phyloP scores from a whole-genome alignment of 2,113 vertebrate species.

The Cheirogaleus medius region DNA sequence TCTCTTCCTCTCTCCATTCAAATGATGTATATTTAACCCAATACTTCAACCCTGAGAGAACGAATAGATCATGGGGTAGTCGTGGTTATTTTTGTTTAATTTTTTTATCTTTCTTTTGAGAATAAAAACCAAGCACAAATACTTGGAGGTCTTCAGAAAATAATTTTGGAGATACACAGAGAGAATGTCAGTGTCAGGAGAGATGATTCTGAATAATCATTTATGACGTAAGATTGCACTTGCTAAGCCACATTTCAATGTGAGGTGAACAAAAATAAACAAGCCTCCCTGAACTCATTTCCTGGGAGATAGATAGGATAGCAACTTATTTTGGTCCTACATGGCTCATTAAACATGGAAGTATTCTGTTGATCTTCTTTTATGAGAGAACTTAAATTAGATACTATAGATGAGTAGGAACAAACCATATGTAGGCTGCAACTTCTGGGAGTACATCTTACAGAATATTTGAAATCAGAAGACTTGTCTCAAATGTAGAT shows the following conservation, averaged over 20 bases:
- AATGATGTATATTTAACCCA: background rate
- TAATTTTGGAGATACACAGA: background rate
- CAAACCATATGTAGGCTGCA: background rate
- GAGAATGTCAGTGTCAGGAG: background rate
- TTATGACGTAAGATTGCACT: background rate
- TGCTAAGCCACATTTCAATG: background rate
- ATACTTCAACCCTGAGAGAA: background rate
- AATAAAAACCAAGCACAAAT: conserved; percentile 12
- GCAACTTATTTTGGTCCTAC: background rate
- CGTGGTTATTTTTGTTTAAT: conserved; percentile 1
- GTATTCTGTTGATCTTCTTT: background rate
- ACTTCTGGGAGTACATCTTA: background rate
- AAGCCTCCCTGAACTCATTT: background rate
- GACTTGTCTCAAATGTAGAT: background rate
- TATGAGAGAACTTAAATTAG: conserved; percentile 46
- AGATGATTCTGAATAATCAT: conserved; percentile 14
- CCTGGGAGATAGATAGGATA: background rate
- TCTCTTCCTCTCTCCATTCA: background rate
- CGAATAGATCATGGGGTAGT: background rate
- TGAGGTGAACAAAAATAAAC: background rate
- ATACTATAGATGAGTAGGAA: conserved; percentile 14
- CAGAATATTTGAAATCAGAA: conserved; percentile 1
- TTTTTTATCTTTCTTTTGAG: conserved; percentile 29
- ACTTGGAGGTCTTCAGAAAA: conserved; percentile 13
- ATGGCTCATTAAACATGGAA: conserved; percentile 3